A percentile compares a stretch with the other conserved stretches of the same genome.
These are phyloP conservation scores for Todiramphus saurophagus DNA, from an alignment of 2,113 vertebrate genomes.

Conservation along the genomic window DNA sequence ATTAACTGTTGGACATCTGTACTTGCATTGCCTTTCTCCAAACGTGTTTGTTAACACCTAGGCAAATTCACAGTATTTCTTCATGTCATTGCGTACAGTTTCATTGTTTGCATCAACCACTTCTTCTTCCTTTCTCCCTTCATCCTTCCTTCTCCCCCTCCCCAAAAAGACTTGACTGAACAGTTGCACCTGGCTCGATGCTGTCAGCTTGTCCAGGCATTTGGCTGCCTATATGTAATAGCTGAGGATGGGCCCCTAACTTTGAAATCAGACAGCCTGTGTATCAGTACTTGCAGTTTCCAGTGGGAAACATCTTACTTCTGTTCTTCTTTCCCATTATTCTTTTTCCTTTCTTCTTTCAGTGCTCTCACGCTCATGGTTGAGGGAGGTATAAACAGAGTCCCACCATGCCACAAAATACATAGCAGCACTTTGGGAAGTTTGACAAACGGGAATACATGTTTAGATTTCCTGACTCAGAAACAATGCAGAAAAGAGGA, in stretches of 20 bases:
- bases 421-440: conserved; percentile 64
- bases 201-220: background rate
- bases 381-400: background rate
- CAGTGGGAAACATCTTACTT: background rate
- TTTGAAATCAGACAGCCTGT: background rate
- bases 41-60: background rate
- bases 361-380: background rate
- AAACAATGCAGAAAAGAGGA: conserved; percentile 64
- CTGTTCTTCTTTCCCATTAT: background rate
- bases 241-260: background rate
- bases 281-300: background rate
- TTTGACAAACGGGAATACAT: conserved; percentile 67
- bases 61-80: background rate
- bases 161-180: background rate
- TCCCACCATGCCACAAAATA: conserved; percentile 56
- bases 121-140: background rate
- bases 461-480: conserved; percentile 66
- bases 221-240: background rate
- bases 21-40: background rate
- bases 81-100: background rate
- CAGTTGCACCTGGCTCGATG: background rate
- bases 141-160: background rate
- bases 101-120: background rate
- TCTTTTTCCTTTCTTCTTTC: background rate
- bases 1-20: background rate